Evolutionary conservation across 2,797 vertebrate genomes (phyloP).

Genomic region (Helarctos malayanus): DNA sequence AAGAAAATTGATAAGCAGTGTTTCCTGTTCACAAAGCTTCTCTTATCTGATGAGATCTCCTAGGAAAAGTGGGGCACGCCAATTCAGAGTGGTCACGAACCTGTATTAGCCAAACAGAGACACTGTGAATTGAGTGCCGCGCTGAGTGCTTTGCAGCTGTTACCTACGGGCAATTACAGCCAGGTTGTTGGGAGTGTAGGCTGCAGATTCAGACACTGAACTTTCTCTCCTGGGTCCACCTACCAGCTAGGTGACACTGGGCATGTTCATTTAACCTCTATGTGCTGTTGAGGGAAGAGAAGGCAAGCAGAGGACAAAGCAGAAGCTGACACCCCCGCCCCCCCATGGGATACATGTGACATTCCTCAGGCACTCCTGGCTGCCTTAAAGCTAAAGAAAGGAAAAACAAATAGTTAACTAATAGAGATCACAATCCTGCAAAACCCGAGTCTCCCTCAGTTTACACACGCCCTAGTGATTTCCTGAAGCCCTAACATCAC

Average conservation of each 20-base stretch:
- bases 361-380: no score
- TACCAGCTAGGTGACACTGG: not conserved
- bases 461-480: no score
- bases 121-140: fast-evolving
- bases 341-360: no score
- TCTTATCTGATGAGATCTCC: not conserved
- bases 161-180: not conserved
- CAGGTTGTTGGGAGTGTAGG: fast-evolving
- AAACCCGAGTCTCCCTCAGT: no score
- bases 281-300: no score
- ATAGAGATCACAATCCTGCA: no score
- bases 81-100: not conserved
- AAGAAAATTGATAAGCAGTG: not conserved
- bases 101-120: not conserved
- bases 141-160: fast-evolving
- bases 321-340: no score
- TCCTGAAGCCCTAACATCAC: no score
- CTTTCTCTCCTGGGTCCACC: not conserved
- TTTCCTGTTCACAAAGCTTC: not conserved
- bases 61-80: not conserved
- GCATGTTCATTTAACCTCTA: not conserved
- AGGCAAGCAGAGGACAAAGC: no score
- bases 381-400: no score
- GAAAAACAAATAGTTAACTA: no score
- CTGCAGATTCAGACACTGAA: not conserved